phyloP scores from a whole-genome alignment of 1,140 invertebrate genomes.

The Melipona quadrifasciata region DNA sequence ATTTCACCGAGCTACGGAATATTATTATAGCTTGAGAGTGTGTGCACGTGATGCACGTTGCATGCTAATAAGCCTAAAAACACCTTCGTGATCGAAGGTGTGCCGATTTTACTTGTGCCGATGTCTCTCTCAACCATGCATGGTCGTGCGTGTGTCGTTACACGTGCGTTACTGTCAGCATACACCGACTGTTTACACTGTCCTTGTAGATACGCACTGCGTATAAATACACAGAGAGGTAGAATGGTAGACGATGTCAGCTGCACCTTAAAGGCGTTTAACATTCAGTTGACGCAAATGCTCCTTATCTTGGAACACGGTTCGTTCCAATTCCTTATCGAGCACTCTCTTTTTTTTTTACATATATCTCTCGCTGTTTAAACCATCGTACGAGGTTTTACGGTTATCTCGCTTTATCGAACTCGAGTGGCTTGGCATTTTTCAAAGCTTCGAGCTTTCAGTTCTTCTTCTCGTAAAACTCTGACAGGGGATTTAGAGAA shows the following conservation, averaged over 20 bases:
- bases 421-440: neutral
- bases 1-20: neutral
- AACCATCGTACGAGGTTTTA: neutral
- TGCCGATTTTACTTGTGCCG: neutral
- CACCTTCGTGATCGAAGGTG: neutral
- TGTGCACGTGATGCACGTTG: too few species aligned
- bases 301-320: neutral
- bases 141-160: neutral
- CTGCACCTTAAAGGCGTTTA: neutral
- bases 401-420: neutral
- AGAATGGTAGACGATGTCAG: neutral
- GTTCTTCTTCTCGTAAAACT: neutral
- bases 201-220: neutral
- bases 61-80: neutral
- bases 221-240: neutral
- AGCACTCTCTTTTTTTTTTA: neutral
- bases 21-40: neutral
- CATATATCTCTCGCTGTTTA: neutral
- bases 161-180: neutral
- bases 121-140: neutral
- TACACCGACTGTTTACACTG: constrained; percentile 23
- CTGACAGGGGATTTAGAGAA: neutral
- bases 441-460: neutral
- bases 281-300: neutral
- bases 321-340: constrained; percentile 13